phyloP scores from a whole-genome alignment of 1,140 invertebrate species.

The Lepidotrigona ventralis region DNA sequence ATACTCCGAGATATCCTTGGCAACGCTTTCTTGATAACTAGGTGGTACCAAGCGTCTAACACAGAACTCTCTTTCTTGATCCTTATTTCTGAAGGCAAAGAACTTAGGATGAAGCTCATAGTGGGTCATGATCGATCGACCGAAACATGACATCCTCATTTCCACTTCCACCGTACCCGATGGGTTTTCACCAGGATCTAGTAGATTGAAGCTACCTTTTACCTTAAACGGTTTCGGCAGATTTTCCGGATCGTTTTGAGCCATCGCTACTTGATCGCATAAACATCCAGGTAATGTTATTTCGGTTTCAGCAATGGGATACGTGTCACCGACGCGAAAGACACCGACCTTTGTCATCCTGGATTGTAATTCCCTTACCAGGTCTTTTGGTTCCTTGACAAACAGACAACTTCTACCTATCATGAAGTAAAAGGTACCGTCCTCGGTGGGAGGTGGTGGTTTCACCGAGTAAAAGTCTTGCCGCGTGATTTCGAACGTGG shows the following conservation, averaged over 20 bases:
- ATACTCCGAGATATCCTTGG: constrained; percentile 17
- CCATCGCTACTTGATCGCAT: constrained; percentile 75
- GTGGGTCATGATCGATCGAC: constrained; percentile 66
- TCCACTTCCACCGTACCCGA: constrained; percentile 70
- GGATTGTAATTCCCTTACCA: constrained; percentile 68
- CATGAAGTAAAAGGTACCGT: constrained; percentile 65
- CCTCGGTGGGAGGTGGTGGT: constrained; percentile 33
- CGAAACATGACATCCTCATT: constrained; percentile 69
- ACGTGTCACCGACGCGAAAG: constrained; percentile 73
- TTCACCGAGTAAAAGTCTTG: constrained; percentile 69
- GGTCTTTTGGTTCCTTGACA: constrained; percentile 68
- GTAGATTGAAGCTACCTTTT: constrained; percentile 66
- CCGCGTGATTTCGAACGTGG: constrained; percentile 72
- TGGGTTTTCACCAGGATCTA: constrained; percentile 72
- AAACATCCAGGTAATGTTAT: constrained; percentile 72
- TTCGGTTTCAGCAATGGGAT: constrained; percentile 72
- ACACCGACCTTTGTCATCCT: constrained; percentile 69
- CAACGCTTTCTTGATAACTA: constrained; percentile 1
- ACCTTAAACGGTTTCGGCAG: constrained; percentile 71
- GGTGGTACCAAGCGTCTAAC: constrained; percentile 62
- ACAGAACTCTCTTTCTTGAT: constrained; percentile 58
- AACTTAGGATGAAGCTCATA: constrained; percentile 67
- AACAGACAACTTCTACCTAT: constrained; percentile 73
- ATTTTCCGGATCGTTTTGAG: constrained; percentile 69
- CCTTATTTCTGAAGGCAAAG: constrained; percentile 65